Percentiles rank a stretch among this genome's conserved stretches.
These are phyloP conservation scores for Ectemnius continuus DNA, from an alignment of 2,888 invertebrate species.

Conservation along the genomic window DNA sequence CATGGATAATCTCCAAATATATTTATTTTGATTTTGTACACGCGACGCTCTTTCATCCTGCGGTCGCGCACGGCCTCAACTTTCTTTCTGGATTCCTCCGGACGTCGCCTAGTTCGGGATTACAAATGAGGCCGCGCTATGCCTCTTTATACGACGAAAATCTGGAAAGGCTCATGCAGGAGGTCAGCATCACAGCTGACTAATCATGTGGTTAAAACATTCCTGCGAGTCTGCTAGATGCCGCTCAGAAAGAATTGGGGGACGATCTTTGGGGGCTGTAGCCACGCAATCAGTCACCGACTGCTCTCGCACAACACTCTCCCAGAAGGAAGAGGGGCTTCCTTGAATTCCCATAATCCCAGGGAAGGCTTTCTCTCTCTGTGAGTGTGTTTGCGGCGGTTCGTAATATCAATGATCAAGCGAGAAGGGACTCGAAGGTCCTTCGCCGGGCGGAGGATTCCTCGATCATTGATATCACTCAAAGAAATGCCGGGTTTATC, in stretches of 20 bases:
- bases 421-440: conserved; percentile 11
- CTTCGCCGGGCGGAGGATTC: conserved; percentile 34
- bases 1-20: conserved; percentile 76
- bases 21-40: conserved; percentile 76
- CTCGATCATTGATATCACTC: conserved; percentile 58
- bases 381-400: too few relatives aligned
- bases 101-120: conserved; percentile 61
- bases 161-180: too few relatives aligned
- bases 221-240: too few relatives aligned
- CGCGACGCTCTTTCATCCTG: conserved; percentile 65
- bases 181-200: too few relatives aligned
- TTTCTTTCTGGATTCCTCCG: conserved; percentile 5
- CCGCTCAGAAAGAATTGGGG: too few relatives aligned
- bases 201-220: too few relatives aligned
- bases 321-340: conserved; percentile 7
- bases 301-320: conserved; percentile 2
- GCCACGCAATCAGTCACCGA: neutral
- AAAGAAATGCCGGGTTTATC: conserved; percentile 59
- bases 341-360: conserved; percentile 39
- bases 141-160: neutral
- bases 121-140: conserved; percentile 59
- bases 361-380: conserved; percentile 12
- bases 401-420: conserved; percentile 52
- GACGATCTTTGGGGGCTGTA: neutral
- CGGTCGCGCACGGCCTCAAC: conserved; percentile 28